Conservation (phyloP, 1,140 invertebrate genomes). For the Hycleus phaleratus region DNA sequence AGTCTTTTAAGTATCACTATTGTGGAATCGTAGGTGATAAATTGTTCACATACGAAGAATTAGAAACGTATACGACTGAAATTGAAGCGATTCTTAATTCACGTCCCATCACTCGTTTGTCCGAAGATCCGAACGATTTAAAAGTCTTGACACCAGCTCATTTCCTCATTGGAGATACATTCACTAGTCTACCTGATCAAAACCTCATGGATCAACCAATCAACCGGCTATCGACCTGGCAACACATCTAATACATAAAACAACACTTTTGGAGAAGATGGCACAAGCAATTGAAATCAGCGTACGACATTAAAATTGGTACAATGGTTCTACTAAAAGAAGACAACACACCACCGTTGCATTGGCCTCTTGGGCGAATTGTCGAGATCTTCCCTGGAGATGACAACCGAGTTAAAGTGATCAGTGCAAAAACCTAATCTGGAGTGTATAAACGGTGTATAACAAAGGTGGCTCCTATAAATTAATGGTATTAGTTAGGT, state of each 20-base stretch:
- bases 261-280: slow-evolving; percentile 34
- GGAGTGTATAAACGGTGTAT: too few species aligned
- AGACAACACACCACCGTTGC: slow-evolving; percentile 29
- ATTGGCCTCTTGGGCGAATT: slow-evolving; percentile 33
- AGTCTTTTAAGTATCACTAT: slow-evolving; percentile 39
- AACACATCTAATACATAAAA: slow-evolving; percentile 19
- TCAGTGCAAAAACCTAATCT: too few species aligned
- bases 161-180: slow-evolving; percentile 31
- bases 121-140: slow-evolving; percentile 25
- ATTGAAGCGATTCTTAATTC: slow-evolving; percentile 35
- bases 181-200: slow-evolving; percentile 33
- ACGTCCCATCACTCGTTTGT: slow-evolving; percentile 17
- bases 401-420: too few species aligned
- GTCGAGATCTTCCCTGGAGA: slow-evolving; percentile 27
- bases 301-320: slow-evolving; percentile 18
- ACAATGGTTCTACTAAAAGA: slow-evolving; percentile 34
- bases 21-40: slow-evolving; percentile 22
- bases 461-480: too few species aligned
- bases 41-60: slow-evolving; percentile 31
- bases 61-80: slow-evolving; percentile 26
- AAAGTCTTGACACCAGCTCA: slow-evolving; percentile 32
- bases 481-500: too few species aligned
- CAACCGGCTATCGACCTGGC: not conserved
- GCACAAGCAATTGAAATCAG: slow-evolving; percentile 11
- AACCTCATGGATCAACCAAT: slow-evolving; percentile 15